Evolutionary conservation across 2,797 vertebrate genomes (phyloP).

Genomic region (Onychomys torridus): DNA sequence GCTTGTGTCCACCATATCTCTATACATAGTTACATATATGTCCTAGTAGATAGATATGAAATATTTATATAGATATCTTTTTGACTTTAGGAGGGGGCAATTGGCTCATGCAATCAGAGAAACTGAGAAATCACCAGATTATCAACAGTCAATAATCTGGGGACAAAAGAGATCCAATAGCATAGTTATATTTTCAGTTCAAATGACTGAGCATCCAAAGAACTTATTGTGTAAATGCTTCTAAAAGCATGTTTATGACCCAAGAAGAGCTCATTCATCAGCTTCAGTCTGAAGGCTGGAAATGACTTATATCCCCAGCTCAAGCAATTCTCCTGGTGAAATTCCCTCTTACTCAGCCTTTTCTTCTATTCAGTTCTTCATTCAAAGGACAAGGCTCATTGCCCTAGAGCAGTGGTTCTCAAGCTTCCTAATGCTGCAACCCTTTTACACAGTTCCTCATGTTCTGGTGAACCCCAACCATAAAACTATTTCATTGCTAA

Average conservation of each 20-base stretch:
- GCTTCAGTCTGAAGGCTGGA: not conserved
- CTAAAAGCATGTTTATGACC: not conserved
- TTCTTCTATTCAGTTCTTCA: slow-evolving; percentile 10
- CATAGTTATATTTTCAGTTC: not conserved
- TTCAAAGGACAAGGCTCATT: not conserved
- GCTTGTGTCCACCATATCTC: not conserved
- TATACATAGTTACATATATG: not conserved
- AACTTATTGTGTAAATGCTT: not conserved
- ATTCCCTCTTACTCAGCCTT: not conserved
- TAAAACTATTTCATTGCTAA: not conserved
- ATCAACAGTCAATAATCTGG: slow-evolving; percentile 7
- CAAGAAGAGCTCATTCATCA: not conserved
- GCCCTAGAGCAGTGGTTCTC: not conserved
- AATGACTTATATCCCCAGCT: not conserved
- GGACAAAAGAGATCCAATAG: not conserved
- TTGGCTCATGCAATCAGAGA: not conserved
- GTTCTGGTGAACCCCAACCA: not conserved
- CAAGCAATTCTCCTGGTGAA: not conserved
- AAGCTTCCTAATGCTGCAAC: not conserved
- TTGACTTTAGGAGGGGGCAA: not conserved
- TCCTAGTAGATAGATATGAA: not conserved
- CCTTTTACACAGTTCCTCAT: not conserved
- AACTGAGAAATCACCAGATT: not conserved
- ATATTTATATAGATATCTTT: not conserved
- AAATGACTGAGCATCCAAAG: not conserved